Base-by-base conservation (phyloP, 2,797 vertebrate genomes). In the Hydrolagus colliei region DNA sequence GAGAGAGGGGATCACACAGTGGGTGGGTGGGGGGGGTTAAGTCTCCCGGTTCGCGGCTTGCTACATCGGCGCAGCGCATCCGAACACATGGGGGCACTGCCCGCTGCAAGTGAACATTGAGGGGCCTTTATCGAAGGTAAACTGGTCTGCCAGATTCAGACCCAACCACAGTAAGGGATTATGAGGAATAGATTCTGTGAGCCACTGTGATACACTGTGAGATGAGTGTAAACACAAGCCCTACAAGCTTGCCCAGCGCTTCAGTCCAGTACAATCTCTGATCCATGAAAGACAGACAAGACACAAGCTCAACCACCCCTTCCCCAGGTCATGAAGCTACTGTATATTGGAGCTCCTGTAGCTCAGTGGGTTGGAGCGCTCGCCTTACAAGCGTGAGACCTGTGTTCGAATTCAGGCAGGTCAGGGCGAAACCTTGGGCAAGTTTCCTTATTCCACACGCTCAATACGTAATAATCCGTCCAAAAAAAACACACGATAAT, bases 111-210 rank as follows among this genome's bases (percentile, higher is more conserved):
- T 35, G 14, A 84, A 68, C n/a, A 68, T 71, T 84, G 65, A 68
- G 16, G 32, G 3, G 10, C 14, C 32, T 12, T 65, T 6, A 32
- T 2, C 65, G 12, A 80, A 80, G 62, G 41, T 41, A 84, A 11
- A 84, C 68, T 71, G 65, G n/a, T 71, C 65, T 84, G 18, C 79
- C 65, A 71, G 71, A 84, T 62, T 52, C 41, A 52, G 41, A 84
- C n/a, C 41, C 14, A 0, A 71, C 7, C 65, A 82, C 27, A 41
- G 75, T n/a, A n/a, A 61, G 41, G 20, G 20, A 52, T 14, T n/a
- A 20, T 84, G 32, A 84, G 68, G 79, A 84, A 67, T 68, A 16
- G 27, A 84, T 80, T 16, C 62, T 16, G 67, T 22, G 32, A 80
- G 35, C 18, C 65, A 16, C 0, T 9, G 27, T 35, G 62, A 80